These are phyloP conservation scores for Peucedramus taeniatus DNA, from an alignment of 2,113 vertebrate genomes.

Conservation along the genomic window DNA sequence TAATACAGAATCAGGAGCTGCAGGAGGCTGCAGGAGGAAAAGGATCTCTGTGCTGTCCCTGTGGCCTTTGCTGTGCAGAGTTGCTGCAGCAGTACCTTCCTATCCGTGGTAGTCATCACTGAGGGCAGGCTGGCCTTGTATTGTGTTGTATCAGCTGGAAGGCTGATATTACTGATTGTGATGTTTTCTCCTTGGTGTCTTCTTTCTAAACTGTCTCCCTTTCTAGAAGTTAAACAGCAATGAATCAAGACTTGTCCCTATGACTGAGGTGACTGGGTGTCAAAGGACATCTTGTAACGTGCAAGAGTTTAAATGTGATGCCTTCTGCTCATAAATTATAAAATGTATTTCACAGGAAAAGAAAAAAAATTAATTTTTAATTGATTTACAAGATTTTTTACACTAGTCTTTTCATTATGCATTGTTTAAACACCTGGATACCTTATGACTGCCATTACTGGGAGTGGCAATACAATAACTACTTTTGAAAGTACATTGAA, in stretches of 20 bases:
- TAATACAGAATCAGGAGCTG: neutral
- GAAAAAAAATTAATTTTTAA: neutral
- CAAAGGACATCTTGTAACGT: neutral
- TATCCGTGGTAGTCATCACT: rapidly evolving
- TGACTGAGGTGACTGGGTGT: neutral
- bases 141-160: neutral
- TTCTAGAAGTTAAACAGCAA: neutral
- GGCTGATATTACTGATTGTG: neutral
- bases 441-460: neutral
- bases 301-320: neutral
- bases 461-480: neutral
- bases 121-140: neutral
- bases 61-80: neutral
- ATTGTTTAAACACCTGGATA: neutral
- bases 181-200: neutral
- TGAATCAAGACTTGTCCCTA: neutral
- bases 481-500: neutral
- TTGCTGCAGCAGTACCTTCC: neutral
- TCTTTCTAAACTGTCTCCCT: neutral
- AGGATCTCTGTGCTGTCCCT: neutral
- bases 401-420: neutral
- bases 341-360: neutral
- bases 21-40: neutral
- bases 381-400: neutral
- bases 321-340: neutral